Base-by-base conservation (phyloP, 2,888 invertebrate species). In the Himalopsyche tibetana region DNA sequence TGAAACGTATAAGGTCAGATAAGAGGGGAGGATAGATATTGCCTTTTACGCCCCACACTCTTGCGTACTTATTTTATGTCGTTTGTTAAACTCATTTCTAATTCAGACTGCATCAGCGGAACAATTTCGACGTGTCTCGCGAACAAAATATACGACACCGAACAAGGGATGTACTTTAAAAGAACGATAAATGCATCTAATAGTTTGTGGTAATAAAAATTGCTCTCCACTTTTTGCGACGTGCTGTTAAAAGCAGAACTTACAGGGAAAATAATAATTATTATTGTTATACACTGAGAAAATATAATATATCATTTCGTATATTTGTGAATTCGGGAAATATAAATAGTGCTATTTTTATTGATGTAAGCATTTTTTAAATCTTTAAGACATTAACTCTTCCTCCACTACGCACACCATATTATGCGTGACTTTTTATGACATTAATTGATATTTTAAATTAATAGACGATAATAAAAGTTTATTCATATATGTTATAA, bases 41-140 rank as follows among this genome's bases (percentile, higher is more conserved):
- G 40, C 19, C 42, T 83, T 45, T 74, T 83, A 51, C 36, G 28
- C 19, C 55, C 2, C 82, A 55, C 19, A 2, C n/a, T 28, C 19
- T 28, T 19, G n/a, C 56, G 82, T 82, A 82, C 56, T 82, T 63
- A 63, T 19, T 28, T 63, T 63, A 63, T 63, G 63, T 19, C 63
- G 40, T 82, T 82, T 56, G n/a, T n/a, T 56, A 36, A 79, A 36
- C 28, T 84, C 84, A 51, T 80, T 45, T 38, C 19, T 84, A 55
- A 55, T 84, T 84, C 55, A 80, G 15, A 9, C n/a, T 38, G 80
- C 80, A 80, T 55, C 55, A 40, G 84, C 28, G 55, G 36, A 84
- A 80, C 84, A 84, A 84, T 83, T 83, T 40, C 51, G 5, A 15
- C 51, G 40, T 63, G 82, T 82, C 82, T 36, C 55, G 82, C 55